Evolutionary conservation across 2,888 invertebrate species (phyloP).

Genomic region (Drosophila anceps): DNA sequence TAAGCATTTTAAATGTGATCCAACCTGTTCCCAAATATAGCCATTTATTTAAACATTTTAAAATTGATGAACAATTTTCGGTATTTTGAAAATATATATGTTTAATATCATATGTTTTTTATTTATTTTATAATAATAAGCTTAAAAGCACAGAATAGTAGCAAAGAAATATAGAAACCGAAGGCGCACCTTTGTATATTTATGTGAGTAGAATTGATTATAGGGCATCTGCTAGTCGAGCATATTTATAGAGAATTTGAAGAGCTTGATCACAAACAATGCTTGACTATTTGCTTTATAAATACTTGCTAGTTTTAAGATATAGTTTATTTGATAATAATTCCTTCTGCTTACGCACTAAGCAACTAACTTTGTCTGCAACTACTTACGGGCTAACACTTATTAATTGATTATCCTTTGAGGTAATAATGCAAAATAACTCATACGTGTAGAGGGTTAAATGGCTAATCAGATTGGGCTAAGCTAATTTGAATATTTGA

Average conservation of each 20-base stretch:
- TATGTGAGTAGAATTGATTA: background rate
- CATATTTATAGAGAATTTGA: constrained; percentile 15
- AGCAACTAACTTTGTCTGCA: constrained; percentile 55
- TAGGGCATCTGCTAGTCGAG: constrained; percentile 2
- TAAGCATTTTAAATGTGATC: background rate
- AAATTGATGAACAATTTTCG: background rate
- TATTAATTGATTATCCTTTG: constrained; percentile 69
- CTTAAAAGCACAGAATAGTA: background rate
- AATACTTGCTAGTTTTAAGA: constrained; percentile 39
- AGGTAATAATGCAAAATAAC: constrained; percentile 65
- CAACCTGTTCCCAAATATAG: background rate
- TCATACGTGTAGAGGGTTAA: constrained; percentile 7
- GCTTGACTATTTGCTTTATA: constrained; percentile 13
- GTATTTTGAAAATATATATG: constrained; percentile 1
- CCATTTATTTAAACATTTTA: background rate
- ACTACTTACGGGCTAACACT: constrained; percentile 61
- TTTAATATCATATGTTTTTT: background rate
- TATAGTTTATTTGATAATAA: constrained; percentile 45
- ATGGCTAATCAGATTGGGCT: constrained; percentile 3
- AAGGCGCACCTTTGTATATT: background rate
- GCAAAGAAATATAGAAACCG: background rate
- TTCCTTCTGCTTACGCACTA: constrained; percentile 44
- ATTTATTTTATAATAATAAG: background rate
- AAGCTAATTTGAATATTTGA: constrained; percentile 81
- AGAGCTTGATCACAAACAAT: constrained; percentile 33